phyloP scores from a whole-genome alignment of 2,888 invertebrate species.

The Ormia ochracea region DNA sequence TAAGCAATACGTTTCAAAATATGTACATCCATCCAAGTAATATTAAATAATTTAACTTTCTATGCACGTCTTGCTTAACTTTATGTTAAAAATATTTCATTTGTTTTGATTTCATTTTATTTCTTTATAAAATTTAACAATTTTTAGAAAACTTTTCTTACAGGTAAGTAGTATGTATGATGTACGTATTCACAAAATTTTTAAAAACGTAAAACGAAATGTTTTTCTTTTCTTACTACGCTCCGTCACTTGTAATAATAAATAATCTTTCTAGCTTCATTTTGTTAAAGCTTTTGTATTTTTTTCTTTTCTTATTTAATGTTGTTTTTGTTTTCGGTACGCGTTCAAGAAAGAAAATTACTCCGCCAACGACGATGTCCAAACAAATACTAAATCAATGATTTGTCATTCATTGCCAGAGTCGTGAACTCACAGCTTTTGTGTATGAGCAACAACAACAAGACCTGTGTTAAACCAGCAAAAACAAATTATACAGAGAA shows the following conservation, averaged over 20 bases:
- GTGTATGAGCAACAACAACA: slow-evolving; percentile 14
- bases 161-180: background rate
- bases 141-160: background rate
- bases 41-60: slow-evolving; percentile 30
- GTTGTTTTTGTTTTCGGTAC: background rate
- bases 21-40: background rate
- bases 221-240: slow-evolving; percentile 26
- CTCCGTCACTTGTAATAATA: slow-evolving; percentile 12
- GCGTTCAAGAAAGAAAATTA: slow-evolving; percentile 18
- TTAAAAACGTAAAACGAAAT: background rate
- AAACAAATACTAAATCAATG: slow-evolving; percentile 75
- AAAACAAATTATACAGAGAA: background rate
- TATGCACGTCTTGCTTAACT: slow-evolving; percentile 31
- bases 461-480: slow-evolving; percentile 4
- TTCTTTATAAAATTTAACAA: slow-evolving; percentile 1
- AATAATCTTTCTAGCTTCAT: slow-evolving; percentile 9
- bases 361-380: slow-evolving; percentile 75
- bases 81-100: background rate
- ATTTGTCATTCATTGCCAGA: slow-evolving; percentile 62
- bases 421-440: slow-evolving; percentile 62
- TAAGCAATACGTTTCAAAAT: background rate
- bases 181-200: background rate
- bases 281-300: slow-evolving; percentile 23
- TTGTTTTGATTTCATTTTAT: slow-evolving; percentile 24
- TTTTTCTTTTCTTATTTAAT: slow-evolving; percentile 15